Conservation (phyloP, 2,797 vertebrate genomes). For the Tarsius wallacei region DNA sequence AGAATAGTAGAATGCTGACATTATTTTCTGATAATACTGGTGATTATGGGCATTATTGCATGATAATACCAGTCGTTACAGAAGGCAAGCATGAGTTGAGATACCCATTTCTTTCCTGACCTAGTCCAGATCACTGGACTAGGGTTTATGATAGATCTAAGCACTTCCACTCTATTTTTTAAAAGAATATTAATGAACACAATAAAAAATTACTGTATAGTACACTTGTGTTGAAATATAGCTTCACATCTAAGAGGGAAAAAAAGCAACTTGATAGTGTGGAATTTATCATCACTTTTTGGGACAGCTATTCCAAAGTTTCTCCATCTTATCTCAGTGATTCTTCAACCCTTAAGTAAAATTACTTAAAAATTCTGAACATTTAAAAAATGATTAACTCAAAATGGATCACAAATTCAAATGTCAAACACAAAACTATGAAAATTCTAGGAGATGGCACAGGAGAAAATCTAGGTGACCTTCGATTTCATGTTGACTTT, state of each 20-base stretch:
- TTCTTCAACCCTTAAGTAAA: slow-evolving; percentile 27
- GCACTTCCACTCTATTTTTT: not conserved
- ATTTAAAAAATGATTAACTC: not conserved
- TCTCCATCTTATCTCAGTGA: not conserved
- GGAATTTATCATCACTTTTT: not conserved
- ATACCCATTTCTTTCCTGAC: not conserved
- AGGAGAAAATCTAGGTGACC: not conserved
- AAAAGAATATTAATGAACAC: not conserved
- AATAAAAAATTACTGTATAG: not conserved
- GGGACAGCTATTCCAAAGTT: not conserved
- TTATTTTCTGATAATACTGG: not conserved
- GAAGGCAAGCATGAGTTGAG: not conserved
- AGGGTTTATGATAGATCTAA: not conserved
- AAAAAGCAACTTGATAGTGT: not conserved
- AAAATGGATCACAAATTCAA: not conserved
- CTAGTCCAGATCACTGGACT: not conserved
- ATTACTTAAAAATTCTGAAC: slow-evolving; percentile 7
- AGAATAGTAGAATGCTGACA: not conserved
- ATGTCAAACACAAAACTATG: not conserved
- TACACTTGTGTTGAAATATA: not conserved
- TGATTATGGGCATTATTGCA: not conserved
- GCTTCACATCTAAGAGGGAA: slow-evolving; percentile 9
- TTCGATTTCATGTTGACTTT: not conserved
- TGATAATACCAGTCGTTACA: not conserved
- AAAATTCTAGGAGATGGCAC: not conserved